These are phyloP conservation scores for Trissonchulus sp. DNA, from an alignment of 2,888 invertebrate species.

Conservation along the genomic window DNA sequence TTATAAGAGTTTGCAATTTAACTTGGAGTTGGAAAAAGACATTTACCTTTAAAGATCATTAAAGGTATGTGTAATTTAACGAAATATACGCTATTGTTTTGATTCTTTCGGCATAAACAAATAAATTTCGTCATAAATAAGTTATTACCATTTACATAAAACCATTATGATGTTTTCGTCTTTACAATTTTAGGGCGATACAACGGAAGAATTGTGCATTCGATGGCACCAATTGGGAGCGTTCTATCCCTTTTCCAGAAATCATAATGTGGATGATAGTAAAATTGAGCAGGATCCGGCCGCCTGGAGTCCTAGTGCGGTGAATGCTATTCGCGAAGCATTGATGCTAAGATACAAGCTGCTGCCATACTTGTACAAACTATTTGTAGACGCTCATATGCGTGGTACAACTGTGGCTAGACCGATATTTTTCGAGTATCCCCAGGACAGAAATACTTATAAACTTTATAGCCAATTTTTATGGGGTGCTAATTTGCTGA, in stretches of 20 bases:
- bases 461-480: constrained; percentile 29
- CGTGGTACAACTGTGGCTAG: constrained; percentile 58
- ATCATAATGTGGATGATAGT: constrained; percentile 21
- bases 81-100: no score
- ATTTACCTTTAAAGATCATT: no score
- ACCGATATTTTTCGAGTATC: constrained; percentile 63
- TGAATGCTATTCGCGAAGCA: constrained; percentile 17
- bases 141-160: no score
- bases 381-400: constrained; percentile 55
- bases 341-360: constrained; percentile 1
- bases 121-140: no score
- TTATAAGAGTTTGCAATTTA: no score
- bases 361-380: constrained; percentile 61
- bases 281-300: constrained; percentile 27
- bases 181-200: no score
- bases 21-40: no score
- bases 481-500: constrained; percentile 28
- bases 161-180: no score
- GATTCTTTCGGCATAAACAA: no score
- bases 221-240: constrained; percentile 64
- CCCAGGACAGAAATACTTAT: not conserved
- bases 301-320: not conserved
- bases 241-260: constrained; percentile 43
- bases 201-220: constrained; percentile 50
- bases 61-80: no score